phyloP scores from a whole-genome alignment of 2,888 invertebrate genomes.

The Rosalia funebris region DNA sequence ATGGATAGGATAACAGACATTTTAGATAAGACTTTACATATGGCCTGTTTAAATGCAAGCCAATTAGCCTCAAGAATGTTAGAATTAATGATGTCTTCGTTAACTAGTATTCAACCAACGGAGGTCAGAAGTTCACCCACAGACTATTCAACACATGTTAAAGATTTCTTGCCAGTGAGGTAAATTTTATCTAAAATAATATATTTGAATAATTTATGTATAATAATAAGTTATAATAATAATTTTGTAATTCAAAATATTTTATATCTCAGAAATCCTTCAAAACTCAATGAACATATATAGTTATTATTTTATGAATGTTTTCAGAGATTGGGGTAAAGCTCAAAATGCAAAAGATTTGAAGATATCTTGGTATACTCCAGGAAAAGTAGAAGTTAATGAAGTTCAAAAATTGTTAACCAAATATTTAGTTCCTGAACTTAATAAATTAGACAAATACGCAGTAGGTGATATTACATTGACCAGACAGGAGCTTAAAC shows the following conservation, averaged over 20 bases:
- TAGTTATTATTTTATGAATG: too few species aligned
- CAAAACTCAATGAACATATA: too few species aligned
- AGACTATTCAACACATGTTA: conserved; percentile 72
- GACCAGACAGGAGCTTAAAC: conserved; percentile 74
- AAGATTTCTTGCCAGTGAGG: conserved; percentile 77
- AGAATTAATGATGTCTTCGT: conserved; percentile 68
- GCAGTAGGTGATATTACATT: conserved; percentile 66
- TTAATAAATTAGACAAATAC: conserved; percentile 70
- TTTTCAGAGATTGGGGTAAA: conserved; percentile 80
- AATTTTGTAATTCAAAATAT: too few species aligned
- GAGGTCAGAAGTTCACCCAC: conserved; percentile 72
- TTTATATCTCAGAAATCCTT: too few species aligned
- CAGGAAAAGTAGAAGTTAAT: conserved; percentile 74
- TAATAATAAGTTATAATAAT: too few species aligned
- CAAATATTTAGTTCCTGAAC: conserved; percentile 74
- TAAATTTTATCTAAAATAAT: conserved; percentile 56
- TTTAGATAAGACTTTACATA: conserved; percentile 75
- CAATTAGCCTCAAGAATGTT: conserved; percentile 72
- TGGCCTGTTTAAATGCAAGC: conserved; percentile 76
- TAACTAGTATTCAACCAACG: conserved; percentile 72
- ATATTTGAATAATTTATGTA: too few species aligned
- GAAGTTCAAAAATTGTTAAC: conserved; percentile 74
- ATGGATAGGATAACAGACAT: conserved; percentile 72
- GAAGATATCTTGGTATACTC: conserved; percentile 81
- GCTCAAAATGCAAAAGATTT: conserved; percentile 73